Percentiles rank a stretch among this genome's conserved stretches.
phyloP scores from a whole-genome alignment of 1,140 invertebrate species.

The Lepidotrigona ventralis region DNA sequence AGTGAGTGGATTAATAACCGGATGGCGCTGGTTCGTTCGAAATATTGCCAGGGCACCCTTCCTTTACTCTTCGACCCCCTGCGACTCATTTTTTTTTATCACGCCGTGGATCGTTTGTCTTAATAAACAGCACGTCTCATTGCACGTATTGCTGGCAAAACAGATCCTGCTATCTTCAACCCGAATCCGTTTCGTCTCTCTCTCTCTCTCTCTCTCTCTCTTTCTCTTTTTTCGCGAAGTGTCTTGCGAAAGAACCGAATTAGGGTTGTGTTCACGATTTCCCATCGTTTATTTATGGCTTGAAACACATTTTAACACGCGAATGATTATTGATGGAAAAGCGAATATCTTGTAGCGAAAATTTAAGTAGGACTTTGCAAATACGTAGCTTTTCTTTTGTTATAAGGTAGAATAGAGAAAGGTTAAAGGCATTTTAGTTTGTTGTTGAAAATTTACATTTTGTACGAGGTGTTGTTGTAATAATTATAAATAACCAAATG shows the following conservation, averaged over 20 bases:
- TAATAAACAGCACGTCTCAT: slow-evolving; percentile 51
- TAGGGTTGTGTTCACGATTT: not conserved
- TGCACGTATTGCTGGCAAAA: slow-evolving; percentile 54
- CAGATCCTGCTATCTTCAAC: slow-evolving; percentile 19
- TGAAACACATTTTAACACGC: not conserved
- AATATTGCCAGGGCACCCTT: slow-evolving; percentile 60
- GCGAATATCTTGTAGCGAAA: no score
- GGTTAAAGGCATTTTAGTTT: not conserved
- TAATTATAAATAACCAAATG: not conserved
- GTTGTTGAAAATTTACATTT: not conserved
- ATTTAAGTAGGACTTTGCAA: not conserved
- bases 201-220: no score
- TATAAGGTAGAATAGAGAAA: no score
- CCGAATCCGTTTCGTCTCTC: slow-evolving; percentile 20
- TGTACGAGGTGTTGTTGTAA: not conserved
- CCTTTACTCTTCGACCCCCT: slow-evolving; percentile 56
- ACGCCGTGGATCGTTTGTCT: slow-evolving; percentile 55
- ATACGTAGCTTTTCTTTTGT: not conserved
- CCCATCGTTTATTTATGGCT: slow-evolving; percentile 28
- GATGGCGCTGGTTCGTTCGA: slow-evolving; percentile 59
- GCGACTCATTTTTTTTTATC: slow-evolving; percentile 59
- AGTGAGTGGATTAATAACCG: slow-evolving; percentile 66
- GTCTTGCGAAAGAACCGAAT: not conserved
- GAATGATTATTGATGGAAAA: no score
- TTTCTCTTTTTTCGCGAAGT: not conserved